Percentiles rank a stretch among this genome's conserved stretches.
Conservation (phyloP, 1,140 invertebrate species). For the Daktulosphaira vitifoliae region DNA sequence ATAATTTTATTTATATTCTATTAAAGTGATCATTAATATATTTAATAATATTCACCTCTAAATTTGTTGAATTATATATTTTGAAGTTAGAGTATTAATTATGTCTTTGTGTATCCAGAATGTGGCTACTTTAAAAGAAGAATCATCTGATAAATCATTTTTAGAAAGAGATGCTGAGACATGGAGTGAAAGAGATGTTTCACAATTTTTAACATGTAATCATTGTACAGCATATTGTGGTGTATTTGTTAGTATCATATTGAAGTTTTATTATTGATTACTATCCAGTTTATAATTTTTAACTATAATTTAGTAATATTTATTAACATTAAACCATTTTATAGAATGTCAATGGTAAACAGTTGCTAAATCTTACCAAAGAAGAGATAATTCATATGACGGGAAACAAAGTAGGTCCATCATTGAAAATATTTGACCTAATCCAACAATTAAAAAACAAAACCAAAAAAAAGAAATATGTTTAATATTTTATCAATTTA, state of each 20-base stretch:
- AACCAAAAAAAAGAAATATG: constrained; percentile 17
- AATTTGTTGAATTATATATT: too few species aligned
- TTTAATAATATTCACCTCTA: too few species aligned
- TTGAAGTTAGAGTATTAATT: not conserved
- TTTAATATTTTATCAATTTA: too few species aligned
- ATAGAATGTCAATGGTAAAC: constrained; percentile 68
- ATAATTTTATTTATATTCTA: too few species aligned
- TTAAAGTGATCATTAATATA: too few species aligned
- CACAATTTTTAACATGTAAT: constrained; percentile 76
- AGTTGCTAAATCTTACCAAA: constrained; percentile 69
- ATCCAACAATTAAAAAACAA: constrained; percentile 66
- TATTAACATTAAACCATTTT: constrained; percentile 39
- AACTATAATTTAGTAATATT: too few species aligned
- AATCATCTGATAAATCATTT: not conserved
- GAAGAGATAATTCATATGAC: constrained; percentile 82
- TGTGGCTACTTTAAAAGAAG: constrained; percentile 9
- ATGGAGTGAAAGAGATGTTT: constrained; percentile 78
- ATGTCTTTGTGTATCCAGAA: not conserved
- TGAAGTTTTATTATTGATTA: too few species aligned
- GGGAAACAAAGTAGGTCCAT: constrained; percentile 88
- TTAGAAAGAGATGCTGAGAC: constrained; percentile 37
- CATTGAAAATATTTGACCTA: constrained; percentile 84
- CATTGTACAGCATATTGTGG: constrained; percentile 83
- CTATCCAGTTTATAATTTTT: not conserved
- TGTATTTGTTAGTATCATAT: constrained; percentile 57